A percentile compares a stretch with the other conserved stretches of the same genome.
These are phyloP conservation scores for Sandelia bainsii DNA, from an alignment of 2,797 vertebrate genomes.

Conservation along the genomic window DNA sequence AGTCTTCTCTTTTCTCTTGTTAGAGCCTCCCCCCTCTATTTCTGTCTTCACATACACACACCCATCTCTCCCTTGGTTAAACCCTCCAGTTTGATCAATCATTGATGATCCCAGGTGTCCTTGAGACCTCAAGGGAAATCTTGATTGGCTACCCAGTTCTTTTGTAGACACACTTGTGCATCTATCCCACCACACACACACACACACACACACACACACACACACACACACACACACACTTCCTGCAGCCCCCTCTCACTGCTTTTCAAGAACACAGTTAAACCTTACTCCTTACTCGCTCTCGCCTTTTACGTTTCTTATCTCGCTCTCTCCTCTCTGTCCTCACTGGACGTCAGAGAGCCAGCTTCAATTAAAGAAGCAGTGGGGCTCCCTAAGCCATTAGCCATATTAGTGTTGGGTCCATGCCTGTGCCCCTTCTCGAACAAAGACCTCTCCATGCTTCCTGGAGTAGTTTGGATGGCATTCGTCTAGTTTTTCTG, in stretches of 20 bases:
- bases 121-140: constrained; percentile 71
- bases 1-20: constrained; percentile 7
- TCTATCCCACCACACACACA: constrained; percentile 8
- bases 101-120: constrained; percentile 87
- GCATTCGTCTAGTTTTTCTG: constrained; percentile 53
- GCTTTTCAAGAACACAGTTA: constrained; percentile 66
- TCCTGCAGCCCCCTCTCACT: constrained; percentile 37
- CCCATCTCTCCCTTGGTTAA: constrained; percentile 61
- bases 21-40: not conserved
- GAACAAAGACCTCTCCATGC: constrained; percentile 73
- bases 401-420: constrained; percentile 80
- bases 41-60: constrained; percentile 24
- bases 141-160: constrained; percentile 56
- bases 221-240: constrained; percentile 42
- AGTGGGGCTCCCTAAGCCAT: constrained; percentile 83
- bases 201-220: constrained; percentile 24
- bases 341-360: constrained; percentile 65
- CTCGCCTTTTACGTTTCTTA: constrained; percentile 60
- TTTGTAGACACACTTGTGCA: constrained; percentile 25
- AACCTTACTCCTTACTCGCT: constrained; percentile 48
- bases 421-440: constrained; percentile 64
- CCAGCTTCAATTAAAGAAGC: constrained; percentile 84
- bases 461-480: constrained; percentile 58
- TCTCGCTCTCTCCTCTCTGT: constrained; percentile 54
- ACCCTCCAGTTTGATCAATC: constrained; percentile 80